Conservation (phyloP, 2,113 vertebrate species). For the Dromas ardeola region DNA sequence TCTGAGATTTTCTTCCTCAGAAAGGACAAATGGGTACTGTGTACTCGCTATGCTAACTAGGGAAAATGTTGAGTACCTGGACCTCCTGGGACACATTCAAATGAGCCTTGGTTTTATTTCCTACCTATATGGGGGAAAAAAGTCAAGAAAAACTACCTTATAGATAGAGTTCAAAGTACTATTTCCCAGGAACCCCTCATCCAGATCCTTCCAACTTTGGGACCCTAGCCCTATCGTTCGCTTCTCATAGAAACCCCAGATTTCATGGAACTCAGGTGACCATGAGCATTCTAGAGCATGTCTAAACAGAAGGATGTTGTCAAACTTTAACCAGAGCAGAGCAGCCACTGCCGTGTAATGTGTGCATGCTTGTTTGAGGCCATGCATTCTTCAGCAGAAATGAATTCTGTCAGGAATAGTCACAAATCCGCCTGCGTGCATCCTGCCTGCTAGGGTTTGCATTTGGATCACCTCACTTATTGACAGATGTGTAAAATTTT, state of each 20-base stretch:
- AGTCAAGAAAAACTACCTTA: not conserved
- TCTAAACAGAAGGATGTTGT: conserved; percentile 31
- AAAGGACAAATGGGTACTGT: not conserved
- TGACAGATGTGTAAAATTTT: conserved; percentile 69
- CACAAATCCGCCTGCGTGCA: conserved; percentile 45
- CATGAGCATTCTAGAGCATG: not conserved
- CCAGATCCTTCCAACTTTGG: not conserved
- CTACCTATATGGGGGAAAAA: no score
- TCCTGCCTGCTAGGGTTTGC: conserved; percentile 52
- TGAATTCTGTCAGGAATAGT: conserved; percentile 32
- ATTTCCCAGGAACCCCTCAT: not conserved
- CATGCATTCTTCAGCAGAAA: conserved; percentile 39
- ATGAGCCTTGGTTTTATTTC: not conserved
- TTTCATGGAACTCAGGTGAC: conserved; percentile 8
- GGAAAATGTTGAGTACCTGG: not conserved
- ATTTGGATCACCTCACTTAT: conserved; percentile 64
- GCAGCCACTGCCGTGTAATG: not conserved
- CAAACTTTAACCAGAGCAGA: not conserved
- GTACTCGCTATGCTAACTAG: not conserved
- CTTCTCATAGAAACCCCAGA: not conserved
- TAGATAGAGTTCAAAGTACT: not conserved
- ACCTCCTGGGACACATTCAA: not conserved
- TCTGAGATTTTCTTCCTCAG: not conserved
- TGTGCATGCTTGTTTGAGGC: not conserved
- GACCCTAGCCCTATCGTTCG: not conserved